Conservation (phyloP, 2,888 invertebrate species). For the Agrotis exclamationis region DNA sequence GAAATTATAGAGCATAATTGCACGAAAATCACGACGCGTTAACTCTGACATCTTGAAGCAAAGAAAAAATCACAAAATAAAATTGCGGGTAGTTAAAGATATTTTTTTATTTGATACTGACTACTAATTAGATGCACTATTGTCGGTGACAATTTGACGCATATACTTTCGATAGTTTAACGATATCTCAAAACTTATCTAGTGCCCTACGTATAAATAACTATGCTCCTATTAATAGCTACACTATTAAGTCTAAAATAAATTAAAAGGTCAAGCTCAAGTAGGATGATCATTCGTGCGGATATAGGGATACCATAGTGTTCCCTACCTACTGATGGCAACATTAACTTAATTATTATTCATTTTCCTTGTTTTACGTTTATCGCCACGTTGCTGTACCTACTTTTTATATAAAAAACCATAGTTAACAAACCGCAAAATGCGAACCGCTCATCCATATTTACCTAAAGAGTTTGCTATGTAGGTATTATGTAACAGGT, state of each 20-base stretch:
- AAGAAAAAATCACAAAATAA: too few species aligned
- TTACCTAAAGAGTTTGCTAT: slow-evolving; percentile 25
- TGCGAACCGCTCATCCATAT: slow-evolving; percentile 33
- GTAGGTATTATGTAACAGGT: slow-evolving; percentile 37
- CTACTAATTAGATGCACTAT: too few species aligned
- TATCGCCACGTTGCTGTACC: slow-evolving; percentile 32
- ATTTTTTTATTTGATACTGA: too few species aligned
- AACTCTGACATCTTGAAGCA: too few species aligned
- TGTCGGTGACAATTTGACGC: too few species aligned
- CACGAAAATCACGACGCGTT: too few species aligned
- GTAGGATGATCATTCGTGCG: slow-evolving; percentile 19
- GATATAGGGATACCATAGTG: neutral
- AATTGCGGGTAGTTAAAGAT: too few species aligned
- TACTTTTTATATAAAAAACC: slow-evolving; percentile 43
- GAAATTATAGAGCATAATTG: too few species aligned
- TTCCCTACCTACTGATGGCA: slow-evolving; percentile 5
- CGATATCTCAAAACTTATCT: too few species aligned
- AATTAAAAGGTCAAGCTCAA: slow-evolving; percentile 61
- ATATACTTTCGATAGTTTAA: too few species aligned
- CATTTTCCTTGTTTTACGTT: slow-evolving; percentile 58
- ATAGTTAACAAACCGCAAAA: slow-evolving; percentile 49
- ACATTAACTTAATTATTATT: slow-evolving; percentile 21
- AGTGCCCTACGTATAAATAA: too few species aligned
- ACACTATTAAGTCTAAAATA: slow-evolving; percentile 43
- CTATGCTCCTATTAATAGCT: slow-evolving; percentile 48